These are phyloP conservation scores for Eutolmus rufibarbis DNA, from an alignment of 2,888 invertebrate genomes.

Conservation along the genomic window DNA sequence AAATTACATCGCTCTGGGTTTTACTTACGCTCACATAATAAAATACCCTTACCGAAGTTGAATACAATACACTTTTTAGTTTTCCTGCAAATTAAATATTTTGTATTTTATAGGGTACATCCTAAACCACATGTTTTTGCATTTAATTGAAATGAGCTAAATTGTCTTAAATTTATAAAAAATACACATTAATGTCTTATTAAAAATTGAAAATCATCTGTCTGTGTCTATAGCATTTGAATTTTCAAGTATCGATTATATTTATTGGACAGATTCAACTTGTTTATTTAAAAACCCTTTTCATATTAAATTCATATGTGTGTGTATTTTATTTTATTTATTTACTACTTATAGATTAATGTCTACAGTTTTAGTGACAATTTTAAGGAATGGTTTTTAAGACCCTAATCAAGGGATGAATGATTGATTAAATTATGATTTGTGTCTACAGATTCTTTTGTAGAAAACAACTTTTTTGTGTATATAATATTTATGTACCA, in stretches of 20 bases:
- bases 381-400: background rate
- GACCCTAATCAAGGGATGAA: background rate
- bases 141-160: background rate
- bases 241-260: background rate
- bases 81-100: background rate
- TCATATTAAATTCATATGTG: background rate
- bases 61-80: background rate
- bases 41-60: background rate
- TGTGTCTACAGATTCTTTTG: background rate
- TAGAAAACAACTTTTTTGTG: background rate
- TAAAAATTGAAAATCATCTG: background rate
- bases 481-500: background rate
- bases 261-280: background rate
- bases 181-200: background rate
- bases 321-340: background rate
- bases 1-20: background rate
- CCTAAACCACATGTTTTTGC: background rate
- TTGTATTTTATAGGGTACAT: background rate
- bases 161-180: background rate
- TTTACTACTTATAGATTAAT: background rate
- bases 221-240: background rate
- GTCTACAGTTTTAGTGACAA: background rate
- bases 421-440: background rate
- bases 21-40: background rate
- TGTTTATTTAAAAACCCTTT: background rate